These are phyloP conservation scores for Montipora foliosa DNA, from an alignment of 64 coral and sea anemone species.

Conservation along the genomic window DNA sequence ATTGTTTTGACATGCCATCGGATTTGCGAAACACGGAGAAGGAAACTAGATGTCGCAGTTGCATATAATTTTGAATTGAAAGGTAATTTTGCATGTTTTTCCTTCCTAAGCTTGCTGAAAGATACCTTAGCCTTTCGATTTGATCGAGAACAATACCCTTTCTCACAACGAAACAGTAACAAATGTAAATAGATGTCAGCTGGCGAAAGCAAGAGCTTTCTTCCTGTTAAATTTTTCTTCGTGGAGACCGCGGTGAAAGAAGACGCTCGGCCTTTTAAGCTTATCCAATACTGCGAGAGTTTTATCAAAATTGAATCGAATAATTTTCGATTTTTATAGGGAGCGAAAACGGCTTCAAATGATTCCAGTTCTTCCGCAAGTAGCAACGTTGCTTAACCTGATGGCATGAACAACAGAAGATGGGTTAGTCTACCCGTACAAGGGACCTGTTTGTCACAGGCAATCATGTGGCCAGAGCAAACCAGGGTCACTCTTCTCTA, in stretches of 20 bases:
- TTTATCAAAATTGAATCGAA: neutral
- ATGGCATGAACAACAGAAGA: neutral
- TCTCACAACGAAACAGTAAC: neutral
- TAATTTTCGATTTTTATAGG: neutral
- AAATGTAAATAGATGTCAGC: neutral
- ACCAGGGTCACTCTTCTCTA: neutral
- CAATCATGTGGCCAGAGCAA: neutral
- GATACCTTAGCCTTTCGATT: neutral
- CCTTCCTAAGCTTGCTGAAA: neutral
- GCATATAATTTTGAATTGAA: no score
- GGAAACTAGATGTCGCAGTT: no score
- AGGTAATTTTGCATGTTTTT: no score
- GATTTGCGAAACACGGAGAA: no score
- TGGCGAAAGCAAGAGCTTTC: no score
- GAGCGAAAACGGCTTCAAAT: neutral
- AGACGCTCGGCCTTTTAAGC: neutral
- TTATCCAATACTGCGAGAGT: no score
- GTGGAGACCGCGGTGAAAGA: neutral
- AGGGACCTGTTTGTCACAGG: neutral
- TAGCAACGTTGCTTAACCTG: neutral
- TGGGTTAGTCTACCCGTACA: neutral
- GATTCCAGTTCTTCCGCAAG: neutral
- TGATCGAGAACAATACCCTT: neutral
- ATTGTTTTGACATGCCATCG: no score
- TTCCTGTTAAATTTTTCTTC: neutral